Percentiles rank a stretch among this genome's conserved stretches.
These are phyloP conservation scores for Clepsis dumicolana DNA, from an alignment of 2,888 invertebrate genomes.

Conservation along the genomic window DNA sequence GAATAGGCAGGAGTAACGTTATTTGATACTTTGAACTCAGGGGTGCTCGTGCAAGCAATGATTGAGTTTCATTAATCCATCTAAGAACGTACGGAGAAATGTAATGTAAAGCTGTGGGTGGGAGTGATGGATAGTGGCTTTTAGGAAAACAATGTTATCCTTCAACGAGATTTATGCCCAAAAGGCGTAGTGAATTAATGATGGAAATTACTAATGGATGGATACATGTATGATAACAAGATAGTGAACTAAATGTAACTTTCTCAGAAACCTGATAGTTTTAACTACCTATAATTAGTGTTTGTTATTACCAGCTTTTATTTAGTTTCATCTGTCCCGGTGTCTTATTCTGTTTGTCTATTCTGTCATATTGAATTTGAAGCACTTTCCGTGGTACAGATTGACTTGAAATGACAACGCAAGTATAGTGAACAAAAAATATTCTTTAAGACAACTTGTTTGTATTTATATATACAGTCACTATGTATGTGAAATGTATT, in stretches of 20 bases:
- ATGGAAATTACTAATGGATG: not conserved
- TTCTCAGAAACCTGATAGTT: not conserved
- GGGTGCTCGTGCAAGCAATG: conserved; percentile 7
- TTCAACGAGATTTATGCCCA: conserved; percentile 1
- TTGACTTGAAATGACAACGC: too few relatives aligned
- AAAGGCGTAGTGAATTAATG: conserved; percentile 16
- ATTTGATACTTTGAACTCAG: conserved; percentile 9
- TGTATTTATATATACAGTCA: too few relatives aligned
- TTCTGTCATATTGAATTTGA: too few relatives aligned
- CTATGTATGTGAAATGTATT: too few relatives aligned
- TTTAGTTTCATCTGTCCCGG: too few relatives aligned
- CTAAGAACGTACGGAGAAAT: conserved; percentile 2
- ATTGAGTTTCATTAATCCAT: conserved; percentile 28
- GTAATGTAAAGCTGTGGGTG: not conserved
- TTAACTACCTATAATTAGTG: not conserved
- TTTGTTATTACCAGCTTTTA: too few relatives aligned
- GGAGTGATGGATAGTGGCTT: conserved; percentile 19
- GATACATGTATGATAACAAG: not conserved
- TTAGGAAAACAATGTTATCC: conserved; percentile 6
- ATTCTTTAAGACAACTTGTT: too few relatives aligned
- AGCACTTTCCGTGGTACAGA: too few relatives aligned
- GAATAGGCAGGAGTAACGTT: conserved; percentile 20
- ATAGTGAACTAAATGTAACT: not conserved
- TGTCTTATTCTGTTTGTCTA: too few relatives aligned
- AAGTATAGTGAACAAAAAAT: too few relatives aligned